Base-by-base conservation (phyloP, 2,797 vertebrate genomes). In the Antrozous pallidus region DNA sequence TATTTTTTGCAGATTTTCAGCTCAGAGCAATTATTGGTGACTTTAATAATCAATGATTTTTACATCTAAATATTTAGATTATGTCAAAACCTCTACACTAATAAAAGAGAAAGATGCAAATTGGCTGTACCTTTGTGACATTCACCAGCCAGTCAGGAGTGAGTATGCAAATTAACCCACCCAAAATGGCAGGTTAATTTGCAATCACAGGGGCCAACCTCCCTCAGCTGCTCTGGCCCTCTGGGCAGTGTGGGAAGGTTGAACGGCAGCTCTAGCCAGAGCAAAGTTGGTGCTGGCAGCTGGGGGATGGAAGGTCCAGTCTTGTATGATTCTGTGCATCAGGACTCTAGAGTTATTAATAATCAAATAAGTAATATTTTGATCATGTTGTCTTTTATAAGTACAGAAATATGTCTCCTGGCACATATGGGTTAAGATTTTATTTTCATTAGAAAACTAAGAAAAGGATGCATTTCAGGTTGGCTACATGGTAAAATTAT, bases 391-490 rank as follows among this genome's bases (percentile, higher is more conserved):
- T 87, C 67, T 54, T 88, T 84, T 49, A 4, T 89, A 56, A 85
- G 18, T 26, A 73, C 0, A 49, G 74, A 73, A 58, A 13, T 51
- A 36, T 58, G 18, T 54, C 10, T 87, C 31, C 16, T 26, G 47
- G 11, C 20, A 49, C 10, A 47, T 22, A 38, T 26, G 9, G 6
- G 3, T 90, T 61, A 77, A 71, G 1, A 56, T 67, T 94, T 95
- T 74, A 51, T 79, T 94, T 95, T 93, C 20, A 49, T 54, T 89
- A 89, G n/a, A 81, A 93, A 96, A 84, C 9, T 31, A 91, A 77
- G 49, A 42, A 88, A 86, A 93, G 2, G n/a, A 70, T 90, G 42
- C 5, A 42, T 89, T 96, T 93, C 31, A 89, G 18, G 81, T 67
- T 74, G 14, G 4, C 12, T 71, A 3, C 0, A 1, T 84, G 42